A percentile compares a stretch with the other conserved stretches of the same genome.
These are phyloP conservation scores for Platalea minor DNA, from an alignment of 2,797 vertebrate species.

Conservation along the genomic window DNA sequence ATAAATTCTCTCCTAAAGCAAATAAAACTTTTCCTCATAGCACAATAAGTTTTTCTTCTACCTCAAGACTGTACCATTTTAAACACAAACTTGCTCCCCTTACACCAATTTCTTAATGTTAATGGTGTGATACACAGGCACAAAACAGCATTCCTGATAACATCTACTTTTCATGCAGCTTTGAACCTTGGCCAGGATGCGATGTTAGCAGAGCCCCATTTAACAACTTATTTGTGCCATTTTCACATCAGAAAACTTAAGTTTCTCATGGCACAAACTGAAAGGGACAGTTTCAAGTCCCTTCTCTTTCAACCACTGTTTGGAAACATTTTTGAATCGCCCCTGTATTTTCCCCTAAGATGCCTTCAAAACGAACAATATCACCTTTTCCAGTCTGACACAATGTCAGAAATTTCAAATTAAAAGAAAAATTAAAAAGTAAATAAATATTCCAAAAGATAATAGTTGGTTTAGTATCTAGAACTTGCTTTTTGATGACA, in stretches of 20 bases:
- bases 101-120: background rate
- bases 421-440: background rate
- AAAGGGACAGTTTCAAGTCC: background rate
- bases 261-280: background rate
- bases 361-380: background rate
- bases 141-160: background rate
- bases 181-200: background rate
- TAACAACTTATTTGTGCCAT: background rate
- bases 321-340: background rate
- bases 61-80: background rate
- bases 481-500: background rate
- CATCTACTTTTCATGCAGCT: background rate
- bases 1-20: background rate
- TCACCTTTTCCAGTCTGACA: background rate
- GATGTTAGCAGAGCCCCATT: background rate
- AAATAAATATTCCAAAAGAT: background rate
- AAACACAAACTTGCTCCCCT: background rate
- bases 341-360: background rate
- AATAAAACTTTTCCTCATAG: background rate
- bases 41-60: background rate
- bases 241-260: background rate
- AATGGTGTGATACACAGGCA: background rate
- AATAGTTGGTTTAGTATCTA: background rate
- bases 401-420: background rate
- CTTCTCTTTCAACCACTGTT: background rate